These are phyloP conservation scores for Setophaga coronata DNA, from an alignment of 2,113 vertebrate genomes.

Conservation along the genomic window DNA sequence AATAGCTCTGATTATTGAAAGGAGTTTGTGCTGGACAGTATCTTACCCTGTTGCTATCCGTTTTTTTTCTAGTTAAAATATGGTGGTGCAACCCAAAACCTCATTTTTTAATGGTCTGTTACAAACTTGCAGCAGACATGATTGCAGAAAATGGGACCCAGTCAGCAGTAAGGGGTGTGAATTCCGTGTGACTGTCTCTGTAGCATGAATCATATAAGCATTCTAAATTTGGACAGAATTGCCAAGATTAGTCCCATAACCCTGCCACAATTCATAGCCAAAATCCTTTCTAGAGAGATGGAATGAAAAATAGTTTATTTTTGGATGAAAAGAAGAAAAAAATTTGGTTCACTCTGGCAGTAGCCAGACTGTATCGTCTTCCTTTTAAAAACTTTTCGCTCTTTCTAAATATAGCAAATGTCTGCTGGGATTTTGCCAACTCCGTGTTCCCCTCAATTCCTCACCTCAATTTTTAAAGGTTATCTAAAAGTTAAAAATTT, in stretches of 20 bases:
- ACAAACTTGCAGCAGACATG: neutral
- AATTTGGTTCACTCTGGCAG: neutral
- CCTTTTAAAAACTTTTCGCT: neutral
- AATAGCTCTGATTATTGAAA: neutral
- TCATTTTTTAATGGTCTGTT: neutral
- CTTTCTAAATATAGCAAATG: neutral
- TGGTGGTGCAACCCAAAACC: neutral
- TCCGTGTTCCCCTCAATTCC: neutral
- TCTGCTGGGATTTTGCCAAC: neutral
- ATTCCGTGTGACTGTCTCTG: neutral
- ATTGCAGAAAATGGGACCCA: neutral
- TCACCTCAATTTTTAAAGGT: constrained; percentile 9
- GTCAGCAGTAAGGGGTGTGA: neutral
- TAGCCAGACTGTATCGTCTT: neutral
- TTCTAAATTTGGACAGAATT: neutral
- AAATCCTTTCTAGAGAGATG: neutral
- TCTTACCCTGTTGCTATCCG: neutral
- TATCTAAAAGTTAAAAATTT: neutral
- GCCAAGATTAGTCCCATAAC: neutral
- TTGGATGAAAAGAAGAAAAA: neutral
- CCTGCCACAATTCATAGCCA: neutral
- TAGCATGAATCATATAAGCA: neutral
- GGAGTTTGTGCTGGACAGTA: neutral
- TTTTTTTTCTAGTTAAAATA: neutral
- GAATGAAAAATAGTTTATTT: neutral